Evolutionary conservation across 2,113 vertebrate genomes (phyloP), one percentile per base, ranked within the genome.

Genomic region (Sarotherodon lohbergeri): DNA sequence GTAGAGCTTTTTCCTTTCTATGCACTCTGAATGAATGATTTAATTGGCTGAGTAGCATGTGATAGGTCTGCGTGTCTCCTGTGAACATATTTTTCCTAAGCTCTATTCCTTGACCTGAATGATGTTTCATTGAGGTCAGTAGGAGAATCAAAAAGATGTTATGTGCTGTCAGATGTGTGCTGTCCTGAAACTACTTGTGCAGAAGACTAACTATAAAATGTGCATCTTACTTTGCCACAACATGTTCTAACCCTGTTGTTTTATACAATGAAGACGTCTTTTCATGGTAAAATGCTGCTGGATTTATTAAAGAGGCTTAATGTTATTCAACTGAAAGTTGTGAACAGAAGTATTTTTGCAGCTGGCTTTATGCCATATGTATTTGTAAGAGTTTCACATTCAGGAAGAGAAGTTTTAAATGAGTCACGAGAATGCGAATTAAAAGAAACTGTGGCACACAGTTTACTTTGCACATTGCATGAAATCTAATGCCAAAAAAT

Each of bases 251-350:
- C 32, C 59, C 59, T 63, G 29, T 63, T 19, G 29, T 11, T 34
- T 34, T 63, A 34, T 19, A 7, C 59, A 34, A 63, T 11, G 1
- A 4, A 7, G 6, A 2, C n/a, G 32, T n/a, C 2, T 63, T 66
- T 66, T 66, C 32, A 36, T 66, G 1, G 61, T 36, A 36, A 66
- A 36, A 0, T 66, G 61, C 36, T 66, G 17, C 32, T 36, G 17
- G 17, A 36, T 66, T n/a, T 66, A 4, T 63, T 7, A 63, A 63
- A 63, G 32, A 63, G 59, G 59, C 32, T 63, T 63, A 36, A 0
- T 63, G 59, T 63, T 63, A 63, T 36, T 63, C 59, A 63, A 63
- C 36, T 63, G 59, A 36, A 63, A 36, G 32, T n/a, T 63, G 17
- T 36, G 17, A 36, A 63, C 32, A 63, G 32, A 12, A 63, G 17